Conservation (phyloP, 1,140 invertebrate genomes). For the Protaetia brevitarsis region DNA sequence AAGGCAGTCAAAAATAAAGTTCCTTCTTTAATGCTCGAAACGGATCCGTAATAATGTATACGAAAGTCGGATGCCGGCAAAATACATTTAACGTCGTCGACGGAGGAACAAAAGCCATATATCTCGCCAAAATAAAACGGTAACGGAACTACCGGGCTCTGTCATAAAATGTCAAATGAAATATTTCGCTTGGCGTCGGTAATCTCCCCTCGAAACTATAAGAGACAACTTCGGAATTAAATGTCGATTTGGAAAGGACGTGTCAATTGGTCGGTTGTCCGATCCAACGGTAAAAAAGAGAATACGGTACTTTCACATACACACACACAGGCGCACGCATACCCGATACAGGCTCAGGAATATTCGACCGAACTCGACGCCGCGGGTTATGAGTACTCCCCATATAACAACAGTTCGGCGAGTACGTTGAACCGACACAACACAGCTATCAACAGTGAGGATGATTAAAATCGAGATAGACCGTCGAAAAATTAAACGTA, state of each 20-base stretch:
- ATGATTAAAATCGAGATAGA: constrained; percentile 8
- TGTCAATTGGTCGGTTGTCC: constrained; percentile 1
- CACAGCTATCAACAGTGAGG: background rate
- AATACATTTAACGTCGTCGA: background rate
- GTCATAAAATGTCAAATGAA: constrained; percentile 15
- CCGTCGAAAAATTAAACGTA: constrained; percentile 4
- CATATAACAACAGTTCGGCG: background rate
- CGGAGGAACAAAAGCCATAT: background rate
- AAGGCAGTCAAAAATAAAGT: background rate
- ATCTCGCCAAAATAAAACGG: background rate
- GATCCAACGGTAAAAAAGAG: background rate
- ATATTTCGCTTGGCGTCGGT: background rate
- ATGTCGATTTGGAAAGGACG: constrained; percentile 14
- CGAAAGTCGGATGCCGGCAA: background rate
- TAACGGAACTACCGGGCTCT: background rate
- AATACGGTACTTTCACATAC: too few relatives aligned
- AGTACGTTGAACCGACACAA: background rate
- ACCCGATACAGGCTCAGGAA: background rate
- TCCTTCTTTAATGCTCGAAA: background rate
- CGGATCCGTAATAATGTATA: background rate
- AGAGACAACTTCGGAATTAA: constrained; percentile 11
- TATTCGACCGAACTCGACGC: background rate
- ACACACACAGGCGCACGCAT: background rate
- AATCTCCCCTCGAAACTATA: constrained; percentile 14
- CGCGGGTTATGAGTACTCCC: background rate